phyloP scores from a whole-genome alignment of 2,797 vertebrate species.

The Chelon auratus region DNA sequence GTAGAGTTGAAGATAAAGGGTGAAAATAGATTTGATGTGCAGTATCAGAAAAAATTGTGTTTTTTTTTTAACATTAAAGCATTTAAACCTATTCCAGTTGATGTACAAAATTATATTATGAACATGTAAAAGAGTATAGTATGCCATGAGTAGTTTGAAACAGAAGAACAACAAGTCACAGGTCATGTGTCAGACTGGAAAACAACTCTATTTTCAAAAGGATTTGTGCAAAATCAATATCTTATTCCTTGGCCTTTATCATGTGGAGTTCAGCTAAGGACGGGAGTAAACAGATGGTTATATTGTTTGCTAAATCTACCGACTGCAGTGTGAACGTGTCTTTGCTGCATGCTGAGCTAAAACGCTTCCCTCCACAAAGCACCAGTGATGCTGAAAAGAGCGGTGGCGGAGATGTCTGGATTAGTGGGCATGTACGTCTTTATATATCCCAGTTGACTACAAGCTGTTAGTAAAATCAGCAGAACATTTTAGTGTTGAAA shows the following conservation, averaged over 20 bases:
- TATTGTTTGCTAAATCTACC: conserved; percentile 56
- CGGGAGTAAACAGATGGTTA: conserved; percentile 44
- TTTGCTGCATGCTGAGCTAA: conserved; percentile 68
- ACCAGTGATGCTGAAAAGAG: conserved; percentile 35
- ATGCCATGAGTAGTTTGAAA: no score
- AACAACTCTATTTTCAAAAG: conserved; percentile 11
- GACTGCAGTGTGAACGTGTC: conserved; percentile 51
- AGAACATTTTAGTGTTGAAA: conserved; percentile 61
- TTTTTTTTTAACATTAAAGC: no score
- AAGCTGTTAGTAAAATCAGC: conserved; percentile 64
- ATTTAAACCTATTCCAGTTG: no score
- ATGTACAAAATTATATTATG: no score
- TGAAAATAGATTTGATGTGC: no score
- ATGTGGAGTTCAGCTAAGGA: conserved; percentile 33
- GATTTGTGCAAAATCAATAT: conserved; percentile 33
- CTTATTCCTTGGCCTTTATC: conserved; percentile 10
- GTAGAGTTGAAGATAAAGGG: no score
- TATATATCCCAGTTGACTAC: conserved; percentile 47
- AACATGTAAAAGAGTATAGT: neutral
- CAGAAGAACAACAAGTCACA: no score
- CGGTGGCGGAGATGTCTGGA: conserved; percentile 20
- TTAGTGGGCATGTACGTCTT: conserved; percentile 34
- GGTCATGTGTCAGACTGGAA: no score
- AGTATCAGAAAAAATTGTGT: no score
- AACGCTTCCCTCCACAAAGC: conserved; percentile 57